These are phyloP conservation scores for Centroberyx gerrardi DNA, from an alignment of 2,797 vertebrate species.

Conservation along the genomic window DNA sequence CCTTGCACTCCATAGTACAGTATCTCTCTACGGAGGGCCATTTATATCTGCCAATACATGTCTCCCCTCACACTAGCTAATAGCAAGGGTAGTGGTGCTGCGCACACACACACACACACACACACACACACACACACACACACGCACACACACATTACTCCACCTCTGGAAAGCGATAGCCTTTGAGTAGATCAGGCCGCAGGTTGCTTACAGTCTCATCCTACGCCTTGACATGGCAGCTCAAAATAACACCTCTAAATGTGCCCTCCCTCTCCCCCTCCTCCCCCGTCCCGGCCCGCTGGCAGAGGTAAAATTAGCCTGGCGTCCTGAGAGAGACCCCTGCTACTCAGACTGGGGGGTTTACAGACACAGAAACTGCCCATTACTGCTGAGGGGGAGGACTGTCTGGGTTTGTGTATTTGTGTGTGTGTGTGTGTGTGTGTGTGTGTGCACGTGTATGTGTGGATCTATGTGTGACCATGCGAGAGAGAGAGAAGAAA, in stretches of 20 bases:
- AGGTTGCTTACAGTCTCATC: conserved; percentile 43
- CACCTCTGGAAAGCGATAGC: conserved; percentile 44
- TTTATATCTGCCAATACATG: conserved; percentile 42
- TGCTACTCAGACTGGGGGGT: conserved; percentile 17
- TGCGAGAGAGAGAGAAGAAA: background rate
- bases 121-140: too few relatives aligned
- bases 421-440: background rate
- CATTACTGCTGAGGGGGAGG: background rate
- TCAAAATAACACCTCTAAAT: conserved; percentile 73
- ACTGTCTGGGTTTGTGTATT: conserved; percentile 7
- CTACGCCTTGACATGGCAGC: conserved; percentile 38
- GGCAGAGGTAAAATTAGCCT: conserved; percentile 70
- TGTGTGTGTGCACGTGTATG: conserved; percentile 5
- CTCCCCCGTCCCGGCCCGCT: background rate
- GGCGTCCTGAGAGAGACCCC: conserved; percentile 38
- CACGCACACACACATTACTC: conserved; percentile 25
- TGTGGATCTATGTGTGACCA: background rate
- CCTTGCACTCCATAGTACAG: conserved; percentile 35
- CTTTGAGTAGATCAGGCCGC: conserved; percentile 39
- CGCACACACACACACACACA: conserved; percentile 35
- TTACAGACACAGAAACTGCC: too few relatives aligned
- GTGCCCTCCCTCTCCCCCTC: background rate
- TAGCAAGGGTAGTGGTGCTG: conserved; percentile 8
- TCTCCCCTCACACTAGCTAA: conserved; percentile 20
- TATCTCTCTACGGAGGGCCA: conserved; percentile 40